phyloP scores from a whole-genome alignment of 2,113 vertebrate genomes.

The Dinomys branickii region DNA sequence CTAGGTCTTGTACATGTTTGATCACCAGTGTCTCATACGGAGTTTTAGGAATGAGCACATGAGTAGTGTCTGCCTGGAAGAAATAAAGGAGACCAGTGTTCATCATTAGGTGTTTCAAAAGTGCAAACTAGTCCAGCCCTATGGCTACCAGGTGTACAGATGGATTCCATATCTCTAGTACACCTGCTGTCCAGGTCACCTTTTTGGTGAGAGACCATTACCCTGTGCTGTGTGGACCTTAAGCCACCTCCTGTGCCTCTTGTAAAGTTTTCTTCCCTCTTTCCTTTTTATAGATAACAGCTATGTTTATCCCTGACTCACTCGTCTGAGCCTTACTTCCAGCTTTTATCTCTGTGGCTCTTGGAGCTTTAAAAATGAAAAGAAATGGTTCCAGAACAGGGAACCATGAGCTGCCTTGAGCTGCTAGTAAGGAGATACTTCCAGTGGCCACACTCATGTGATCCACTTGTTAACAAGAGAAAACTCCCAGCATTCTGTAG shows the following conservation, averaged over 20 bases:
- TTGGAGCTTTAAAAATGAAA: background rate
- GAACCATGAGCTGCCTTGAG: background rate
- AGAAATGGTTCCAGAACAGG: background rate
- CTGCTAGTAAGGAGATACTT: background rate
- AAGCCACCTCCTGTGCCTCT: background rate
- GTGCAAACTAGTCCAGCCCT: background rate
- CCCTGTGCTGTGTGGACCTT: background rate
- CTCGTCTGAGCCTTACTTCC: background rate
- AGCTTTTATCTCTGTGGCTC: background rate
- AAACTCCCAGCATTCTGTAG: background rate
- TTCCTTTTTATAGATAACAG: background rate
- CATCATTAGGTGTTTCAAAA: background rate
- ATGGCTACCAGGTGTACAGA: background rate
- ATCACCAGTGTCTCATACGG: background rate
- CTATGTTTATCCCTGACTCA: background rate
- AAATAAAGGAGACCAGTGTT: background rate
- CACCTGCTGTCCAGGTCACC: background rate
- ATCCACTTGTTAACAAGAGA: background rate
- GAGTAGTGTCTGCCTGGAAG: background rate
- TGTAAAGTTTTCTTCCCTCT: background rate
- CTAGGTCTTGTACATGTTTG: background rate
- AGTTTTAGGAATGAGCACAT: background rate
- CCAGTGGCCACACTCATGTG: background rate
- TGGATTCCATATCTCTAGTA: accelerated
- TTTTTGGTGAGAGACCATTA: background rate